Evolutionary conservation across 2,888 invertebrate genomes (phyloP).

Genomic region (Lobophora halterata): DNA sequence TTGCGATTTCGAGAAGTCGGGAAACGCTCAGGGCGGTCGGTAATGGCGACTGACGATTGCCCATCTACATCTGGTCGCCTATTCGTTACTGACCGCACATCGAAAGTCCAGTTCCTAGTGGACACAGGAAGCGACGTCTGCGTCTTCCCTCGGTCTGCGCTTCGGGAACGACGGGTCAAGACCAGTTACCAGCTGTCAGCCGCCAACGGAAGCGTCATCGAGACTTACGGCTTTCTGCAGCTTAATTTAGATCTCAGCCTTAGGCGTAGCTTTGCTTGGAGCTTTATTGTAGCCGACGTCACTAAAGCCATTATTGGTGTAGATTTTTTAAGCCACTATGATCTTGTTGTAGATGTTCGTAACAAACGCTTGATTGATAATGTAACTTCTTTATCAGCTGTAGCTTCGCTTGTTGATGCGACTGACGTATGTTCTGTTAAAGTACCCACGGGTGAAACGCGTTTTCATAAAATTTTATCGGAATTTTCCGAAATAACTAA

Average conservation of each 20-base stretch:
- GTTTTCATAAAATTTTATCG: constrained; percentile 12
- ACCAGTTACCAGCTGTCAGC: constrained; percentile 24
- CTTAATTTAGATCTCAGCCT: constrained; percentile 31
- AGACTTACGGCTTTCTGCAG: constrained; percentile 30
- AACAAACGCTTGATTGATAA: constrained; percentile 19
- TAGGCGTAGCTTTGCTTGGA: constrained; percentile 31
- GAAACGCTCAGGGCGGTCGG: constrained; percentile 10
- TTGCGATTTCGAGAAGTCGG: constrained; percentile 15
- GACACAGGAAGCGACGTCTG: constrained; percentile 21
- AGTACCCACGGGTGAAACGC: constrained; percentile 12
- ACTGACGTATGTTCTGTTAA: constrained; percentile 19
- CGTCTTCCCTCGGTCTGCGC: constrained; percentile 15
- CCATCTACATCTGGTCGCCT: constrained; percentile 18
- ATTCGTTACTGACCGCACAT: constrained; percentile 14
- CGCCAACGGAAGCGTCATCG: constrained; percentile 32
- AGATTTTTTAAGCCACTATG: constrained; percentile 30
- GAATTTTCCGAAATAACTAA: constrained; percentile 24
- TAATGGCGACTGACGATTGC: constrained; percentile 19
- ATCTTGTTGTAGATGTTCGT: constrained; percentile 14
- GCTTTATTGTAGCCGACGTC: constrained; percentile 35
- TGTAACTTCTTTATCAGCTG: constrained; percentile 7
- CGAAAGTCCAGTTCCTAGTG: constrained; percentile 3
- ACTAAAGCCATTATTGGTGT: constrained; percentile 37
- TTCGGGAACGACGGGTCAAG: constrained; percentile 17
- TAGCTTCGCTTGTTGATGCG: constrained; percentile 4